Evolutionary conservation across 2,888 invertebrate genomes (phyloP), one percentile per base, ranked within the genome.

Genomic region (Mongoloraphidia duomilia): DNA sequence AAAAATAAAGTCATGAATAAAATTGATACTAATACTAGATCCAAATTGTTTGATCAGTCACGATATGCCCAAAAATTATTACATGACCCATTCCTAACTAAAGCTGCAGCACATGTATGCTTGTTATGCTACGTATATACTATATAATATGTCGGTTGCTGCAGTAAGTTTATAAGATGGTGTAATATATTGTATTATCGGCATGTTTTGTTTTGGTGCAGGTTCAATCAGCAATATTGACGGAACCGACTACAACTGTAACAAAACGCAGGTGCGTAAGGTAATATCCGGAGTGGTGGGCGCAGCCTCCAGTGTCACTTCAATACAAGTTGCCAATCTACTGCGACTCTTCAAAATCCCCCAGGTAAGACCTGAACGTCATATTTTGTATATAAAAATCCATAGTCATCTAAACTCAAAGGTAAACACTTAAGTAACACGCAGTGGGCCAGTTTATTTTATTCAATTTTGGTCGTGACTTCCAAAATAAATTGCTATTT

Each of bases 161-260:
- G 26, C 26, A 26, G 26, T 6, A 26, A 6, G 26, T 6, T 26
- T 26, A 26, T 26, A 26, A 26, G 26, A 26, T 26, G 26, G 26
- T 26, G 26, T 26, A 26, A 26, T 26, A 26, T 26, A 6, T 26
- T 26, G 26, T 26, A 26, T 26, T 26, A 26, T 26, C 26, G 26
- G 3, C 26, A 26, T 26, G 26, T 26, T 26, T 26, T 26, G 26
- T 26, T 5, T 54, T 52, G 52, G 72, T 72, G 1, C 76, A 94
- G 94, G 94, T 54, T 94, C 93, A 17, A 93, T 94, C 62, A 91
- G 91, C 66, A 93, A 92, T 69, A 91, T 94, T 55, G 90, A 91
- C 59, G 90, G 89, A 42, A 86, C 84, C 8, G 87, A 89, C 65
- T 81, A 83, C 65, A 81, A 83, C 61, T 91, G 90, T 71, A 84